A percentile compares a stretch with the other conserved stretches of the same genome.
Conservation (phyloP, 2,888 invertebrate species). For the Caenorhabditis afra region DNA sequence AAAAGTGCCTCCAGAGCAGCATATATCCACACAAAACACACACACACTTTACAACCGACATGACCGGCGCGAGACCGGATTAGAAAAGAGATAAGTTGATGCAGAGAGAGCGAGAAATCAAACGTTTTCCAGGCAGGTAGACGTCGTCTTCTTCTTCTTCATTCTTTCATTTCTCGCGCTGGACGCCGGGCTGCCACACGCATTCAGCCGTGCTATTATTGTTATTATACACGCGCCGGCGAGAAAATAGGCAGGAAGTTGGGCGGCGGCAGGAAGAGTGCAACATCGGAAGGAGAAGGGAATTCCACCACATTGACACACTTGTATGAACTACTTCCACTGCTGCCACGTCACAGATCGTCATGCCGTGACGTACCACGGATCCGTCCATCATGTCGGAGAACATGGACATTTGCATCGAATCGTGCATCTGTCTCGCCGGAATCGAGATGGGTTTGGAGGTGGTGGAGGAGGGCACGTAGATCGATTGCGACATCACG, state of each 20-base stretch:
- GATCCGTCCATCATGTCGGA: constrained; percentile 67
- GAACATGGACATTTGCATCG: constrained; percentile 65
- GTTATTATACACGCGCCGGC: constrained; percentile 29
- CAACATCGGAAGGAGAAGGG: constrained; percentile 11
- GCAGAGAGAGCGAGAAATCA: constrained; percentile 12
- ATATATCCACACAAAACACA: constrained; percentile 42
- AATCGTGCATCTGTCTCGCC: constrained; percentile 54
- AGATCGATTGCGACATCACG: constrained; percentile 48
- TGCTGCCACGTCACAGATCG: constrained; percentile 25
- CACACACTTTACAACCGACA: constrained; percentile 57
- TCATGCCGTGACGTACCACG: constrained; percentile 52
- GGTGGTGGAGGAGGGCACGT: constrained; percentile 27
- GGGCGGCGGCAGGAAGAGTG: background rate
- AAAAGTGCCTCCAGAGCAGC: constrained; percentile 18
- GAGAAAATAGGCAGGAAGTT: constrained; percentile 26
- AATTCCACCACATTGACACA: background rate
- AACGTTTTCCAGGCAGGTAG: background rate
- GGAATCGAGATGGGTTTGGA: constrained; percentile 47
- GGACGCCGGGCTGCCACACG: constrained; percentile 10
- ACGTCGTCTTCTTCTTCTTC: too few species aligned
- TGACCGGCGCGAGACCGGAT: constrained; percentile 40
- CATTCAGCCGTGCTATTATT: constrained; percentile 52
- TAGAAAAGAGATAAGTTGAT: constrained; percentile 36
- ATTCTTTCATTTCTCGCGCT: too few species aligned
- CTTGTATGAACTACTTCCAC: too few species aligned